Evolutionary conservation across 2,797 vertebrate species (phyloP).

Genomic region (Acomys russatus): DNA sequence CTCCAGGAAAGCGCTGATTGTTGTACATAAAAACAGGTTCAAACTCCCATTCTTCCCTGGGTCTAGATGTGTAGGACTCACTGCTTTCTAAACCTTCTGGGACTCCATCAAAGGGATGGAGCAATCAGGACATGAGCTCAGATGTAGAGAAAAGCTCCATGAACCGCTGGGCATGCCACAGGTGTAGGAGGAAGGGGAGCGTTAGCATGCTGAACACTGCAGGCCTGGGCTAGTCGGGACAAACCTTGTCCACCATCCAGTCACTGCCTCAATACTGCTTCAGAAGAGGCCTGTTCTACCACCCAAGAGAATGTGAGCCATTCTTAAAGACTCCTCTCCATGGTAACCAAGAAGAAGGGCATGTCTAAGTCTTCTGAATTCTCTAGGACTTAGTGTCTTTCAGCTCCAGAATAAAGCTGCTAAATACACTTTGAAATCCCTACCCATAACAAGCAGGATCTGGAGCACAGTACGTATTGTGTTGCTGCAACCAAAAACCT

Average conservation of each 20-base stretch:
- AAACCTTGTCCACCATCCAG: not conserved
- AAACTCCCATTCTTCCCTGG: not conserved
- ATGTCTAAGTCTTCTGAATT: not conserved
- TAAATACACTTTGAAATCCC: not conserved
- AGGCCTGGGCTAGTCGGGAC: fast-evolving
- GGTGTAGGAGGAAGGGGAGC: not conserved
- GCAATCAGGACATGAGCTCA: not conserved
- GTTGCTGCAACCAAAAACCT: not conserved
- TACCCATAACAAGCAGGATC: not conserved
- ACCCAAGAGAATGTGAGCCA: too few relatives aligned
- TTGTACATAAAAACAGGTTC: not conserved
- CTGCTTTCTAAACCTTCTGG: not conserved
- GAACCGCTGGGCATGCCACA: fast-evolving
- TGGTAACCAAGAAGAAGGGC: not conserved
- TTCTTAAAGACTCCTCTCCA: not conserved
- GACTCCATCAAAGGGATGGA: not conserved
- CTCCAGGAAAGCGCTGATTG: not conserved
- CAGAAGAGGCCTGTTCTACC: fast-evolving
- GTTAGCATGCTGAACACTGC: not conserved
- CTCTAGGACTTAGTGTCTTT: not conserved
- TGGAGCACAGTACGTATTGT: not conserved
- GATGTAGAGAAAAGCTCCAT: not conserved
- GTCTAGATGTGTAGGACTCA: not conserved
- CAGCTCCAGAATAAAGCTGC: not conserved
- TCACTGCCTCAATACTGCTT: not conserved